A percentile compares a stretch with the other conserved stretches of the same genome.
phyloP scores from a whole-genome alignment of 2,888 invertebrate species.

The Criorhina ranunculi region DNA sequence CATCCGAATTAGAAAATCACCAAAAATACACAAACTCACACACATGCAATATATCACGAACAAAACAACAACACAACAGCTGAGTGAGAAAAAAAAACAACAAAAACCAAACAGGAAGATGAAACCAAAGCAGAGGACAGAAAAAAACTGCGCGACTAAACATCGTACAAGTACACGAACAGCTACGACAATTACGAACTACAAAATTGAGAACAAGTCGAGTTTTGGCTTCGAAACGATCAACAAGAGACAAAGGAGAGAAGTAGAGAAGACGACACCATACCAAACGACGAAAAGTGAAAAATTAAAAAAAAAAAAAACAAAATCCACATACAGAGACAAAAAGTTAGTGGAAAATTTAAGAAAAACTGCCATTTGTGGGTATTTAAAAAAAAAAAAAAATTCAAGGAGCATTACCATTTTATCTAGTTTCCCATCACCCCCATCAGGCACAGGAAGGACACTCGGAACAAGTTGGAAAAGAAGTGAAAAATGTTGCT shows the following conservation, averaged over 20 bases:
- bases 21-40: constrained; percentile 46
- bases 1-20: constrained; percentile 34
- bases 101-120: constrained; percentile 22
- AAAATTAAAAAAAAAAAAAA: constrained; percentile 6
- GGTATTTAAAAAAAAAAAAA: background rate
- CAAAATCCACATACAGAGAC: background rate
- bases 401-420: constrained; percentile 3
- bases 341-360: constrained; percentile 15
- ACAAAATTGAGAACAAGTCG: constrained; percentile 71
- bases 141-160: constrained; percentile 66
- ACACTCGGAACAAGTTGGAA: too few species aligned
- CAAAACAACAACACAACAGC: constrained; percentile 66
- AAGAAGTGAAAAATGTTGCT: constrained; percentile 32
- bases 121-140: constrained; percentile 32
- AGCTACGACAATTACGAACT: constrained; percentile 49
- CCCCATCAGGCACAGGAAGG: constrained; percentile 6
- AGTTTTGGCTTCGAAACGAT: constrained; percentile 74
- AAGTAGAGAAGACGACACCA: constrained; percentile 20
- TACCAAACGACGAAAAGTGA: constrained; percentile 26
- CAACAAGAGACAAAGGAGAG: constrained; percentile 68
- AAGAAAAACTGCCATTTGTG: constrained; percentile 17
- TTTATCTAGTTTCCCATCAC: constrained; percentile 22
- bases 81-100: constrained; percentile 26
- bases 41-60: constrained; percentile 12
- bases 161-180: constrained; percentile 45